A percentile compares a stretch with the other conserved stretches of the same genome.
Conservation (phyloP, 2,113 vertebrate species). For the Pao palembangensis region DNA sequence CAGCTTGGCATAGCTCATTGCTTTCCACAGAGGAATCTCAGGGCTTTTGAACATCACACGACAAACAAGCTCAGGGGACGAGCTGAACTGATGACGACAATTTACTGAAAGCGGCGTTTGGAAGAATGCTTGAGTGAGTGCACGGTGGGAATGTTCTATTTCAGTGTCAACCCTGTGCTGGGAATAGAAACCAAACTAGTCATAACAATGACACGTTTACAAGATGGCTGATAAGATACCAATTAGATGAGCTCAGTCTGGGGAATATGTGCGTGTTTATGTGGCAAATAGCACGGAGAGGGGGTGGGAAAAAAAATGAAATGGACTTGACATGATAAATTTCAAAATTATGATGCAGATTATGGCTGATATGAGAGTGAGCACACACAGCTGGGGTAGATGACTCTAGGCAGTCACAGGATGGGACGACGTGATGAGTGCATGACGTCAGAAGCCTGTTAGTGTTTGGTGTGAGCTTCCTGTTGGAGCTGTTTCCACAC, state of each 20-base stretch:
- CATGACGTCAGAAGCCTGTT: slow-evolving; percentile 35
- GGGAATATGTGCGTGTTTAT: slow-evolving; percentile 28
- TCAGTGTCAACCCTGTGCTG: slow-evolving; percentile 59
- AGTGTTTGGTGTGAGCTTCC: slow-evolving; percentile 49
- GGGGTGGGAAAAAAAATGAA: slow-evolving; percentile 9
- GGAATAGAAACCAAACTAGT: slow-evolving; percentile 62
- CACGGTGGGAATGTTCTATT: slow-evolving; percentile 60
- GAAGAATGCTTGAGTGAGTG: slow-evolving; percentile 33
- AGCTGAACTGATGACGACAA: slow-evolving; percentile 18
- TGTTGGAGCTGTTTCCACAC: slow-evolving; percentile 42
- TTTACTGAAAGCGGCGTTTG: slow-evolving; percentile 25
- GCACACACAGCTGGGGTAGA: neutral
- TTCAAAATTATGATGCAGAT: neutral
- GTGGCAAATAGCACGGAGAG: slow-evolving; percentile 5
- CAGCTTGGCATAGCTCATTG: slow-evolving; percentile 20
- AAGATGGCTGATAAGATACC: slow-evolving; percentile 64
- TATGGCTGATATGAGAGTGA: neutral
- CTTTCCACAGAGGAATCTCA: slow-evolving; percentile 26
- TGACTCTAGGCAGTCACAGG: neutral
- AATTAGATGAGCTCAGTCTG: slow-evolving; percentile 59
- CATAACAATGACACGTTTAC: slow-evolving; percentile 64
- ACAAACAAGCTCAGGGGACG: slow-evolving; percentile 27
- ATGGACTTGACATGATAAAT: neutral
- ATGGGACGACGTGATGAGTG: slow-evolving; percentile 21
- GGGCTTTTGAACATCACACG: neutral